Evolutionary conservation across 2,797 vertebrate species (phyloP), one percentile per base, ranked within the genome.

Genomic region (Alosa sapidissima): DNA sequence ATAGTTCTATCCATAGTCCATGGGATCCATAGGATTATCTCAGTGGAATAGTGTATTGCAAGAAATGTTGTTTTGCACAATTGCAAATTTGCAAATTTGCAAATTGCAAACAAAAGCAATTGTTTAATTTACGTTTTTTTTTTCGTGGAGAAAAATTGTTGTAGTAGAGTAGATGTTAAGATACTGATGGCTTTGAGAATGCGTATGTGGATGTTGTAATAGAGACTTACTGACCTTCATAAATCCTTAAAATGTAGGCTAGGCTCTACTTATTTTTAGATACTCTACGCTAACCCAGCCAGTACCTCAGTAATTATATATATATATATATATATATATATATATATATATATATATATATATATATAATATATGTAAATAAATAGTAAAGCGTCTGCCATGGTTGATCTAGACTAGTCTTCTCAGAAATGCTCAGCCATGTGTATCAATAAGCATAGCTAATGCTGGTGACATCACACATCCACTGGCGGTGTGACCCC

Each of bases 401-500:
- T 78, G 72, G 41, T 1, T 21, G 41, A 72, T 72, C 58, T 24
- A 62, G 58, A 62, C 19, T 58, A 41, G 41, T 41, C 3, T 21
- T 55, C 81, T 28, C 28, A 28, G 47, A 68, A 55, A 85, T 90
- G 91, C 87, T 87, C 89, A 90, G 81, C 89, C 93, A 85, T 91
- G 90, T 93, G 91, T 90, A 91, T 92, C 93, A 93, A 88, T 93
- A 90, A 92, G 89, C 92, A 85, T 92, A 92, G 88, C 90, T 93
- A 92, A 93, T 94, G 91, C 89, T 89, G 91, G 89, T 93, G 92
- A 93, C 93, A 91, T 92, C 92, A 92, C 90, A 87, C 89, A 86
- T 91, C 89, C 89, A 89, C 89, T 90, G 91, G 91, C 92, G 85
- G 91, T 86, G 86, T 94, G 95, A 94, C 94, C 94, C 91, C 89